These are phyloP conservation scores for Psophia crepitans DNA, from an alignment of 2,113 vertebrate genomes.

Conservation along the genomic window DNA sequence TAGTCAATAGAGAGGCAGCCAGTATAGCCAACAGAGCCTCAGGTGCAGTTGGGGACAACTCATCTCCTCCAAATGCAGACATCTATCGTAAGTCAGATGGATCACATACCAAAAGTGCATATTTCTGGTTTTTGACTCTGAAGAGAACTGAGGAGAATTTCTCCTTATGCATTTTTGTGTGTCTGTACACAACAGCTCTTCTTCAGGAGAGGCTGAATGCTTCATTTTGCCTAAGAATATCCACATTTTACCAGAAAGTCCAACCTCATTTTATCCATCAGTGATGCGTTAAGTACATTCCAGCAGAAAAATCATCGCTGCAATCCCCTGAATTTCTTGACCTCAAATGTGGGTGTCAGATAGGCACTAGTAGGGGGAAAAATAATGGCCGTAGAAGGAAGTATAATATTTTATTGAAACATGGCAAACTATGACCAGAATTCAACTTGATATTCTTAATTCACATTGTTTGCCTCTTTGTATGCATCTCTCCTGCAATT, in stretches of 20 bases:
- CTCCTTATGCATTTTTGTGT: neutral
- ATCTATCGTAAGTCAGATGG: neutral
- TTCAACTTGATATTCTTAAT: neutral
- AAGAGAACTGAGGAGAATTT: neutral
- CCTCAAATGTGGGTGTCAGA: neutral
- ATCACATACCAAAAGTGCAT: neutral
- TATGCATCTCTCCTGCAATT: neutral
- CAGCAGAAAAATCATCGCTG: neutral
- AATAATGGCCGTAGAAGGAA: neutral
- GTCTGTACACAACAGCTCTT: neutral
- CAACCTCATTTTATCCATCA: neutral
- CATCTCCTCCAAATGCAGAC: neutral
- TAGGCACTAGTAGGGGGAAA: neutral
- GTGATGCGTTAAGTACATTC: neutral
- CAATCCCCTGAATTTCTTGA: neutral
- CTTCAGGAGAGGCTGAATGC: neutral
- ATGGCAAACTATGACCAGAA: neutral
- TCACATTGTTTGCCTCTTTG: neutral
- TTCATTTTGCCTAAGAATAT: neutral
- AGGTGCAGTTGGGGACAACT: accelerated
- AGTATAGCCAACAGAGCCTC: accelerated
- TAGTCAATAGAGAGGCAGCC: neutral
- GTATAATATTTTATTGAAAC: neutral
- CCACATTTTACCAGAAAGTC: neutral
- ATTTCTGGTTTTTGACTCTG: neutral